Conservation (phyloP, 37 sponge, comb jelly and placozoan genomes). For the Cladorhizidae sp. region DNA sequence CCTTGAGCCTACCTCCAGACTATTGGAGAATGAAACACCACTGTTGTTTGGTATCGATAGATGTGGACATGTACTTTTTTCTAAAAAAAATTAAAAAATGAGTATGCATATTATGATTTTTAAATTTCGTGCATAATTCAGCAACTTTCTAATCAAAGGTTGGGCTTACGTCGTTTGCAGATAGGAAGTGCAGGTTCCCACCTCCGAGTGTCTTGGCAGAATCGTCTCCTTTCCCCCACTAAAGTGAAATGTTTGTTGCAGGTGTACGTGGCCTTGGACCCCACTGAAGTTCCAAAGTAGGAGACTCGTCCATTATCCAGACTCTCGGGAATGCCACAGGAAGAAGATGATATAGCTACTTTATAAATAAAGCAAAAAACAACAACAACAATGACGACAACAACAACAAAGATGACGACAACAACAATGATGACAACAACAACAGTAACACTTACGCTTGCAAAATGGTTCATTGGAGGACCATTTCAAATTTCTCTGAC, state of each 20-base stretch:
- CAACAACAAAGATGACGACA: too few relatives aligned
- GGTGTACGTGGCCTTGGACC: conserved; percentile 39
- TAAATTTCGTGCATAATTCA: too few relatives aligned
- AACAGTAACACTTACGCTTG: neutral
- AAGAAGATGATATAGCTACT: conserved; percentile 1
- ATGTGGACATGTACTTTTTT: too few relatives aligned
- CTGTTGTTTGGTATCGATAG: too few relatives aligned
- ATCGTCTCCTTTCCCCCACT: conserved; percentile 19
- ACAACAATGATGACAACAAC: too few relatives aligned
- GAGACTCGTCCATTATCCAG: conserved; percentile 45
- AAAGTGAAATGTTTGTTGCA: conserved; percentile 64
- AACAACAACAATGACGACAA: too few relatives aligned
- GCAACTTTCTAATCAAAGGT: too few relatives aligned
- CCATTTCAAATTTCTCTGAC: conserved; percentile 32
- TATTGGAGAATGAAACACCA: neutral
- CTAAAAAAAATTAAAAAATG: too few relatives aligned
- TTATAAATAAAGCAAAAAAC: neutral
- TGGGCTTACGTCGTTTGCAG: conserved; percentile 7
- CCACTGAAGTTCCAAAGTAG: conserved; percentile 8
- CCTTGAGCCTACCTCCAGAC: neutral
- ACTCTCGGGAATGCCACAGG: conserved; percentile 20
- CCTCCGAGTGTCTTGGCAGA: conserved; percentile 41
- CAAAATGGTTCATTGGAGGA: conserved; percentile 20
- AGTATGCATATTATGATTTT: too few relatives aligned
- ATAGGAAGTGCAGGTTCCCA: conserved; percentile 30